These are phyloP conservation scores for Bedellia somnulentella DNA, from an alignment of 2,888 invertebrate species.

Conservation along the genomic window DNA sequence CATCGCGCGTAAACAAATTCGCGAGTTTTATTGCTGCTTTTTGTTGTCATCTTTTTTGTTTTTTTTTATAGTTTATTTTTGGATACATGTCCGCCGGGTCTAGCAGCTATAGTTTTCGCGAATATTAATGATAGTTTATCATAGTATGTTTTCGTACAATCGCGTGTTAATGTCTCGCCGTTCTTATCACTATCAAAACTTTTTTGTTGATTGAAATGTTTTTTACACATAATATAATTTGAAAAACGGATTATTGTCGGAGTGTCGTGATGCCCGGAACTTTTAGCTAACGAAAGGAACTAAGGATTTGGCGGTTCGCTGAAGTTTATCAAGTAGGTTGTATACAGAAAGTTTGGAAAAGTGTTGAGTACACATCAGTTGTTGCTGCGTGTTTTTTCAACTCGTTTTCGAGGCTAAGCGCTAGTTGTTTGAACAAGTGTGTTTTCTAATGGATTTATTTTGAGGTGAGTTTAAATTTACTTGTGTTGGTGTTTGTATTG, in stretches of 20 bases:
- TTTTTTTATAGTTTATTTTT: constrained; percentile 35
- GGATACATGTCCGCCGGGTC: constrained; percentile 26
- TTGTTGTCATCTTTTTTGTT: constrained; percentile 17
- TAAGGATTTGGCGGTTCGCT: too few relatives aligned
- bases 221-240: too few relatives aligned
- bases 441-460: constrained; percentile 63
- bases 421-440: constrained; percentile 62
- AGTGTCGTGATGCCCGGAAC: too few relatives aligned
- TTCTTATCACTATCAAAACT: constrained; percentile 35
- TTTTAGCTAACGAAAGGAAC: too few relatives aligned
- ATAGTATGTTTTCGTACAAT: constrained; percentile 59
- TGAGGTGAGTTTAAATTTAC: constrained; percentile 63
- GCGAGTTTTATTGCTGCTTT: constrained; percentile 32
- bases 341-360: constrained; percentile 32
- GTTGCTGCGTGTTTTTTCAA: constrained; percentile 57
- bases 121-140: constrained; percentile 57
- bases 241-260: too few relatives aligned
- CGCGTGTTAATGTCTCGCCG: constrained; percentile 51
- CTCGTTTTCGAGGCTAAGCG: constrained; percentile 61
- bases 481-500: constrained; percentile 36
- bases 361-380: constrained; percentile 8
- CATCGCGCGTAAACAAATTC: constrained; percentile 39
- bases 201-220: constrained; percentile 40
- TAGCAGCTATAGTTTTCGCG: constrained; percentile 39
- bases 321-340: constrained; percentile 34